These are phyloP conservation scores for Drosophila kikkawai DNA, from an alignment of 1,140 invertebrate genomes.

Conservation along the genomic window DNA sequence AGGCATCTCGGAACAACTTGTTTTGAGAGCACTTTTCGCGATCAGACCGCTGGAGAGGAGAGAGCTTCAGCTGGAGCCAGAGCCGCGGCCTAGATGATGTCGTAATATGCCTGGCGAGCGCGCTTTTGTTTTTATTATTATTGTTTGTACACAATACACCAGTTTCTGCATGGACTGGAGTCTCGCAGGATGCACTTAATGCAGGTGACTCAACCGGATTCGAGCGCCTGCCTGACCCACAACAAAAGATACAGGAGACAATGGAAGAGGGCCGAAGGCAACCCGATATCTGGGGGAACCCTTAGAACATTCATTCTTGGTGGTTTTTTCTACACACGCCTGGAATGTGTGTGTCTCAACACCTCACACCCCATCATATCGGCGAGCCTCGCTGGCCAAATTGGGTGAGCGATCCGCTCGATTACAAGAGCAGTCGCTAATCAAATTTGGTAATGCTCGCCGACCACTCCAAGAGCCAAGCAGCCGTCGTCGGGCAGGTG, in stretches of 20 bases:
- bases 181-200: conserved; percentile 18
- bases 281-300: conserved; percentile 26
- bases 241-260: conserved; percentile 10
- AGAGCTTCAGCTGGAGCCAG: conserved; percentile 31
- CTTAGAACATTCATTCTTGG: conserved; percentile 24
- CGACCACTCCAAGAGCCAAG: conserved; percentile 1
- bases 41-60: conserved; percentile 24
- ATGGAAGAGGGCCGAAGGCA: conserved; percentile 3
- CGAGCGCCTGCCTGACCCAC: conserved; percentile 4
- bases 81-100: conserved; percentile 32
- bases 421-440: conserved; percentile 26
- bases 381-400: not conserved
- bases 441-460: conserved; percentile 34
- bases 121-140: conserved; percentile 42
- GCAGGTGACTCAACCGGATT: conserved; percentile 11
- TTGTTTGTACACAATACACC: conserved; percentile 5
- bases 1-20: conserved; percentile 30
- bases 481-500: conserved; percentile 16
- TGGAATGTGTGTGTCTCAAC: conserved; percentile 6
- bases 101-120: conserved; percentile 31
- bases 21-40: conserved; percentile 41
- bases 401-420: conserved; percentile 18
- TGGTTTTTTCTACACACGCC: not conserved
- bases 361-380: not conserved
- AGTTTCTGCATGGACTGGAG: not conserved